Percentiles rank a stretch among this genome's conserved stretches.
phyloP scores from a whole-genome alignment of 2,113 vertebrate genomes.

The Ursus arctos region DNA sequence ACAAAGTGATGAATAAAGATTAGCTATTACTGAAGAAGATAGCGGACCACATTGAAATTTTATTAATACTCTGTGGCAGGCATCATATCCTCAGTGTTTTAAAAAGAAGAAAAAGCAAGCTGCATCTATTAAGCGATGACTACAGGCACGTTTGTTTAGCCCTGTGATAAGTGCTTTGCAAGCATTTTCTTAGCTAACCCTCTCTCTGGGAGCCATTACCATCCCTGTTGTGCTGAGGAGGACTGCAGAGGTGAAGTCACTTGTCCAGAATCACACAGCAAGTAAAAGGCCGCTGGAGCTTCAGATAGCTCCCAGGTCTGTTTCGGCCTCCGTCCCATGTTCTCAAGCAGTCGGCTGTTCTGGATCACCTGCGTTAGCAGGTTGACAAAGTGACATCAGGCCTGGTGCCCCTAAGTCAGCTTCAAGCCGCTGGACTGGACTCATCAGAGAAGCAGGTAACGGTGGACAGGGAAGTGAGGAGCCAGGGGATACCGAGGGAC shows the following conservation, averaged over 20 bases:
- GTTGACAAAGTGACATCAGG: background rate
- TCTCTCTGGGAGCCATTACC: too few relatives aligned
- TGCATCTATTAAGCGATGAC: background rate
- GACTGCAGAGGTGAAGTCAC: background rate
- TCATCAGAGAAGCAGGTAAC: slow-evolving; percentile 8
- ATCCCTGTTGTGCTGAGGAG: background rate
- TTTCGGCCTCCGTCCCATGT: background rate
- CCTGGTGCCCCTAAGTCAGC: background rate
- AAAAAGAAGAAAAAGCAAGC: background rate
- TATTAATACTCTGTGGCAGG: background rate
- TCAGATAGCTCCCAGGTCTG: background rate
- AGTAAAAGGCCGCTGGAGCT: background rate
- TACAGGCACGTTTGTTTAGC: background rate
- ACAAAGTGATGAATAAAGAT: background rate
- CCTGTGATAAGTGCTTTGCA: rapidly evolving
- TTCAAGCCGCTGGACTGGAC: background rate
- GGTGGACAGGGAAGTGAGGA: slow-evolving; percentile 40
- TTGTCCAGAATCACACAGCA: background rate
- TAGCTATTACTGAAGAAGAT: background rate
- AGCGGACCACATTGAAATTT: background rate
- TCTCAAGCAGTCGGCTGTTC: background rate
- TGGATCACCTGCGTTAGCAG: background rate
- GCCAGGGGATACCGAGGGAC: background rate
- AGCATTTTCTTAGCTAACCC: background rate
- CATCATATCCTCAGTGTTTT: background rate